phyloP scores from a whole-genome alignment of 1,140 invertebrate species.

The Pseudobourletiella spinata region DNA sequence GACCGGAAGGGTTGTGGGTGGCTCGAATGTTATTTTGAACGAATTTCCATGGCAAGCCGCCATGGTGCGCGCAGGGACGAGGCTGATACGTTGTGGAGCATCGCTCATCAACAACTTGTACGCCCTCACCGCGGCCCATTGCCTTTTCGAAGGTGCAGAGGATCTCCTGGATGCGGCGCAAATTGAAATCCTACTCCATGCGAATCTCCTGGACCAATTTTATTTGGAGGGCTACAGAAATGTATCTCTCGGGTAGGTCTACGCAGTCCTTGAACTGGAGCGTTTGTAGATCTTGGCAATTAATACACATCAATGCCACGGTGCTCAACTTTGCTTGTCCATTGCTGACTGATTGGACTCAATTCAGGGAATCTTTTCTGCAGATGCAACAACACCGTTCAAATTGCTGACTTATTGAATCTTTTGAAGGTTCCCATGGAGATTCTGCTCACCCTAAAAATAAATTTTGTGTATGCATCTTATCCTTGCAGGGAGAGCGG shows the following conservation, averaged over 20 bases:
- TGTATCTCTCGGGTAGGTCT: conserved; percentile 2
- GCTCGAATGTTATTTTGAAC: background rate
- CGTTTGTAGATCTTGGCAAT: no score
- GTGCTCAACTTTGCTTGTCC: no score
- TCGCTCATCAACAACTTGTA: background rate
- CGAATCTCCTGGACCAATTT: background rate
- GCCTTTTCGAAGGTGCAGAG: background rate
- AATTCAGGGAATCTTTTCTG: no score
- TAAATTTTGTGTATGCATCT: no score
- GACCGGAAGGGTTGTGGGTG: background rate
- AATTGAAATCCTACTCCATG: conserved; percentile 3
- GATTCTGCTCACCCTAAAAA: no score
- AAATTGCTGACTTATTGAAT: no score
- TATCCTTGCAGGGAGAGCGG: background rate
- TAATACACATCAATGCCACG: no score
- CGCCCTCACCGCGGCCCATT: conserved; percentile 3
- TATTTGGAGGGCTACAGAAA: background rate
- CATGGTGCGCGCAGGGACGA: background rate
- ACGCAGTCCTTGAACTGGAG: no score
- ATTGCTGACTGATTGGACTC: no score
- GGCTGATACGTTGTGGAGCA: background rate
- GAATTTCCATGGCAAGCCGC: conserved; percentile 13
- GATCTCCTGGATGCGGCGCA: background rate
- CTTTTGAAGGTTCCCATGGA: no score
- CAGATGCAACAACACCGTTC: no score